A percentile compares a stretch with the other conserved stretches of the same genome.
Evolutionary conservation across 2,888 invertebrate species (phyloP).

Genomic region (Biston betularia): DNA sequence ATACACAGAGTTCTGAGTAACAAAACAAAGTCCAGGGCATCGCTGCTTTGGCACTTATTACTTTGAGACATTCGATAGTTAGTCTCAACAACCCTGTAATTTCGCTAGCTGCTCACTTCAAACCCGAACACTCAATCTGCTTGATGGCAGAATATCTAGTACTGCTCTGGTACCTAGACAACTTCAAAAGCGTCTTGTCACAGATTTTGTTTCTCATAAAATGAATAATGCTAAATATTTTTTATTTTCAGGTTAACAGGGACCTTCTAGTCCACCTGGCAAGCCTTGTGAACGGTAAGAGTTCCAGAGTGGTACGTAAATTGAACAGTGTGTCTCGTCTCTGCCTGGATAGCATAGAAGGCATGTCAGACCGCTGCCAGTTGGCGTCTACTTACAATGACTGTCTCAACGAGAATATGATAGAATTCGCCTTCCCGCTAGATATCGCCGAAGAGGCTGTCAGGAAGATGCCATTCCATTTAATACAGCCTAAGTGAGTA

Average conservation of each 20-base stretch:
- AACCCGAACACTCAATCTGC: too few relatives aligned
- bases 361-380: constrained; percentile 77
- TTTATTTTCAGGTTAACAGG: constrained; percentile 67
- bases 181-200: too few relatives aligned
- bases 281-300: constrained; percentile 77
- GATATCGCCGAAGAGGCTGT: constrained; percentile 80
- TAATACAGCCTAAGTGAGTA: constrained; percentile 80
- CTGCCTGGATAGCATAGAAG: constrained; percentile 77
- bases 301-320: constrained; percentile 76
- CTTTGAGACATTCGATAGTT: too few relatives aligned
- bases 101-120: too few relatives aligned
- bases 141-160: too few relatives aligned
- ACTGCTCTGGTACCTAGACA: too few relatives aligned
- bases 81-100: too few relatives aligned
- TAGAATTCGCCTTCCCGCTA: constrained; percentile 77
- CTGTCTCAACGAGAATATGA: constrained; percentile 79
- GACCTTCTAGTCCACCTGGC: constrained; percentile 76
- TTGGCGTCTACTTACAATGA: constrained; percentile 80
- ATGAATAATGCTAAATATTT: neutral
- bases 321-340: constrained; percentile 74
- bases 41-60: too few relatives aligned
- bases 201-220: neutral
- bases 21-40: too few relatives aligned
- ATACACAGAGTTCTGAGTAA: too few relatives aligned
- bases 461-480: constrained; percentile 80